Evolutionary conservation across 2,888 invertebrate genomes (phyloP).

Genomic region (Busseola fusca): DNA sequence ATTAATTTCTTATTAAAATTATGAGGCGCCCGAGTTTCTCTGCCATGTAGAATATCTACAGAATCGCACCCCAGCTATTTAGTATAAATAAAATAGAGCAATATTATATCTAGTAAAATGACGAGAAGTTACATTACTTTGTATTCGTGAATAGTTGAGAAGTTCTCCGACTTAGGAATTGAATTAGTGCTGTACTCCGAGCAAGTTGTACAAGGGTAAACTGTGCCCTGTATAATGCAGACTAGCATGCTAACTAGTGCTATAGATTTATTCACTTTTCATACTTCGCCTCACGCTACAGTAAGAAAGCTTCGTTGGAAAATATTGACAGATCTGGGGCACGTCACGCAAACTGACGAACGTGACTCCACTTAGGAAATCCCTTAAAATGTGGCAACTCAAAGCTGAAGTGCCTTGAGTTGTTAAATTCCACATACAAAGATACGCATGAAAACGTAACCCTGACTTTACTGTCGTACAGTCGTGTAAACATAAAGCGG

Average conservation of each 20-base stretch:
- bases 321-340: constrained; percentile 12
- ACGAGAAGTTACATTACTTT: constrained; percentile 33
- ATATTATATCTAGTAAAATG: constrained; percentile 26
- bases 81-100: constrained; percentile 42
- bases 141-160: constrained; percentile 48
- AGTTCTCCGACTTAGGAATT: constrained; percentile 31
- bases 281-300: constrained; percentile 10
- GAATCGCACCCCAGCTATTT: constrained; percentile 47
- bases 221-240: constrained; percentile 24
- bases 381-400: constrained; percentile 1
- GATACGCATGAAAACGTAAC: neutral
- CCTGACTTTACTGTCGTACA: neutral
- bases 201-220: constrained; percentile 20
- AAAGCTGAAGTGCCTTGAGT: neutral
- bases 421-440: neutral
- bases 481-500: neutral
- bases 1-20: constrained; percentile 43
- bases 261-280: constrained; percentile 20
- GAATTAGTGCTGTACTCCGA: constrained; percentile 23
- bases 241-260: constrained; percentile 39
- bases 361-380: constrained; percentile 8
- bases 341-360: constrained; percentile 16
- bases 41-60: constrained; percentile 38
- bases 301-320: constrained; percentile 10
- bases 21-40: constrained; percentile 3